Conservation (phyloP, 2,113 vertebrate genomes). For the Arvicanthis niloticus region DNA sequence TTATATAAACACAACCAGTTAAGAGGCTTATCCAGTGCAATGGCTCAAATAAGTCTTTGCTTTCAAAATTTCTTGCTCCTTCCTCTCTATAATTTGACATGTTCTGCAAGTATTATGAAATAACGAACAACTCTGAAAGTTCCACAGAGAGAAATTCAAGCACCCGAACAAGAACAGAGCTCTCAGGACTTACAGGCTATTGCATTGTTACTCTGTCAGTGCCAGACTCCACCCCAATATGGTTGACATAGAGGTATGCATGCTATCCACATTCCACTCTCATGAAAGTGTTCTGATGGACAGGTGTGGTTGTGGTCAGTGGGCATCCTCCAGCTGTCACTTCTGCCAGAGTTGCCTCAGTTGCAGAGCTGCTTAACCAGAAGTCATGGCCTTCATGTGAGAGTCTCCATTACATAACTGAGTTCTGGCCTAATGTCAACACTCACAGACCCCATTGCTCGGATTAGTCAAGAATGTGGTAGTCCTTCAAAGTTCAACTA, state of each 20-base stretch:
- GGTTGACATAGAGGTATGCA: neutral
- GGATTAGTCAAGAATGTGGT: neutral
- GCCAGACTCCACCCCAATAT: neutral
- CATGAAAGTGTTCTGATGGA: neutral
- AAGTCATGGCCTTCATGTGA: neutral
- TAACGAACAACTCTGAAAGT: neutral
- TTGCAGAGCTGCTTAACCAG: neutral
- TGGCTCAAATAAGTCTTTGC: neutral
- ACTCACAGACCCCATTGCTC: neutral
- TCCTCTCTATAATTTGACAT: neutral
- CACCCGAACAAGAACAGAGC: neutral
- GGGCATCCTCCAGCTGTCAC: neutral
- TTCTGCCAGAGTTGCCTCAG: neutral
- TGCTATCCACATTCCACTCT: neutral
- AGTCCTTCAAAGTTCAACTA: neutral
- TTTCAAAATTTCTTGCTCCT: conserved; percentile 35
- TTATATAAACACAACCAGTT: neutral
- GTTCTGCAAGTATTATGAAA: conserved; percentile 11
- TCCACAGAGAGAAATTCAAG: neutral
- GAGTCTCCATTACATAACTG: neutral
- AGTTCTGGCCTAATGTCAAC: neutral
- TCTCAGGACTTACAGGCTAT: neutral
- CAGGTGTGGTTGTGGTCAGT: neutral
- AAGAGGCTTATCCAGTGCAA: neutral
- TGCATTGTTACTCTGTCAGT: neutral